Base-by-base conservation (phyloP, 2,888 invertebrate genomes). In the Brachylomia viminalis region DNA sequence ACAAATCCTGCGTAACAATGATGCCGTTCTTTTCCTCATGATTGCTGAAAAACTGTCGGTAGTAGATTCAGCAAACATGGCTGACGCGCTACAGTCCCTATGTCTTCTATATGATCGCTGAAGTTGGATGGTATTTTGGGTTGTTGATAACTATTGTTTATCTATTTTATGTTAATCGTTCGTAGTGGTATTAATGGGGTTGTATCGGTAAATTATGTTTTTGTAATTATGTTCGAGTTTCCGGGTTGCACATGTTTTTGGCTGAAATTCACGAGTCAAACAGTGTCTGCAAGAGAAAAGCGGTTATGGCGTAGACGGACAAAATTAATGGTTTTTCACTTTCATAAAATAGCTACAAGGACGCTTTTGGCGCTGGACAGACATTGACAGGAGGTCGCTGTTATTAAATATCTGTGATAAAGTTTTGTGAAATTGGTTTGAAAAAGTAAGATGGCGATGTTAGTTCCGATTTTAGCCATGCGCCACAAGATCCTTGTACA, bases 71-170 rank as follows among this genome's bases (percentile, higher is more conserved):
- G n/a, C n/a, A n/a, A n/a, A n/a, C n/a, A n/a, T n/a, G n/a, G n/a
- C n/a, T n/a, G n/a, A n/a, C n/a, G n/a, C n/a, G n/a, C n/a, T n/a
- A n/a, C n/a, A 5, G 38, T 38, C 5, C 38, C 38, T 38, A 5
- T 6, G 11, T 54, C 33, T 49, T 20, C n/a, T 2, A 45, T 62
- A 17, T 58, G 54, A 49, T 56, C 17, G 72, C 27, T 45, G 13
- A 66, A 62, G 54, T 49, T 52, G 52, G 52, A 66, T 83, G 65
- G 13, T 42, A 68, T 72, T 75, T 59, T 61, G 17, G 38, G 70
- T 23, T 27, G 73, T 59, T 73, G 17, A 72, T 71, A 59, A 70
- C 56, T 74, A 78, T 74, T 58, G 33, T 83, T 79, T 83, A 75
- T 61, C 65, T 62, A 47, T 72, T 58, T 47, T 47, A 58, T 68